phyloP scores from a whole-genome alignment of 2,888 invertebrate species.

The Cordilura impudica region DNA sequence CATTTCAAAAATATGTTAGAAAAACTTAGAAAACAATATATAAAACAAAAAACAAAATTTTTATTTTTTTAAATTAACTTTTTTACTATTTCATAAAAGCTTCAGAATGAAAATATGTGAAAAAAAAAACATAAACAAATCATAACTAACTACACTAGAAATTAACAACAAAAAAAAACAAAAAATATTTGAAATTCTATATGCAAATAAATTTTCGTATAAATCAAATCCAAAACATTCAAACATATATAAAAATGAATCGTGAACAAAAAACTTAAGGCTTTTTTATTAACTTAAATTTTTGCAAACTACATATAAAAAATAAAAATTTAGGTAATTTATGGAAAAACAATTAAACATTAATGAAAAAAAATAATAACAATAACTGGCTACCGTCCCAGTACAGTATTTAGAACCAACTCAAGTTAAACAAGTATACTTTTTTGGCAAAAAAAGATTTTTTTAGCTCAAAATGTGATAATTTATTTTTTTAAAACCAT shows the following conservation, averaged over 20 bases:
- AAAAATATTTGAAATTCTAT: neutral
- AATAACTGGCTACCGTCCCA: constrained; percentile 61
- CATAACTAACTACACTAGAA: neutral
- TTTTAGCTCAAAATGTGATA: constrained; percentile 62
- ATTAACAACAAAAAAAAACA: constrained; percentile 1
- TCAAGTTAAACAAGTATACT: constrained; percentile 53
- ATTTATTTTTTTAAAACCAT: constrained; percentile 55
- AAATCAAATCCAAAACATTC: neutral
- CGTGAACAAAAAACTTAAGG: neutral
- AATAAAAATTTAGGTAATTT: neutral
- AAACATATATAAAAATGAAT: neutral
- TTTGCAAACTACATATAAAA: neutral
- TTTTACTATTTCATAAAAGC: constrained; percentile 55
- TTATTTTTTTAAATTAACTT: constrained; percentile 39
- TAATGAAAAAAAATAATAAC: constrained; percentile 20
- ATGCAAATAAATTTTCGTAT: neutral
- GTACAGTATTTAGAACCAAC: constrained; percentile 61
- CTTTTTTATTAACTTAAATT: neutral
- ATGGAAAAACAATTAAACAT: constrained; percentile 12
- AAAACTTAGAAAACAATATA: constrained; percentile 12
- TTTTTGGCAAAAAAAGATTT: constrained; percentile 35
- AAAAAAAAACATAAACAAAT: constrained; percentile 7
- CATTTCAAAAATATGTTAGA: constrained; percentile 7
- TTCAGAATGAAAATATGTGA: constrained; percentile 10
- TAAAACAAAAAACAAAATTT: constrained; percentile 13